Percentiles rank a stretch among this genome's conserved stretches.
These are phyloP conservation scores for Noctua comes DNA, from an alignment of 2,888 invertebrate genomes.

Conservation along the genomic window DNA sequence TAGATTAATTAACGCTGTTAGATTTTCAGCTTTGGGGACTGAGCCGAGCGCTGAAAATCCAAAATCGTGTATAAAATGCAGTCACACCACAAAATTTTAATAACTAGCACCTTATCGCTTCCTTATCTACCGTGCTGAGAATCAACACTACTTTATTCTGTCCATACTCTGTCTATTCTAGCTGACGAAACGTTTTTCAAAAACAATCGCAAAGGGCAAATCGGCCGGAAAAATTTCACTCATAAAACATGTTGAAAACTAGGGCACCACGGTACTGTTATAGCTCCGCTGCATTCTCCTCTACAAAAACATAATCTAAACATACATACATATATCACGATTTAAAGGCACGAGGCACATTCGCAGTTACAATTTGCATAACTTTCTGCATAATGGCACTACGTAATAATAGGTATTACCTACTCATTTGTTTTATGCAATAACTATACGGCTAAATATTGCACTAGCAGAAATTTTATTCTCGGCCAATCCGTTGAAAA, in stretches of 20 bases:
- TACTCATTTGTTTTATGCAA: conserved; percentile 1
- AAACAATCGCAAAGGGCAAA: background rate
- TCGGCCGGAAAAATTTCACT: conserved; percentile 3
- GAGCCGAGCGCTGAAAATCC: background rate
- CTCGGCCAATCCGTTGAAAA: background rate
- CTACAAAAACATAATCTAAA: conserved; percentile 12
- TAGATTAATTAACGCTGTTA: background rate
- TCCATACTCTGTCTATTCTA: background rate
- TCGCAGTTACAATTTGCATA: conserved; percentile 13
- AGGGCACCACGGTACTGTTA: conserved; percentile 9
- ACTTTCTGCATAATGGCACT: background rate
- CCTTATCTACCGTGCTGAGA: background rate
- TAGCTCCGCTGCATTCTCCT: background rate
- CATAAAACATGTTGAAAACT: conserved; percentile 5
- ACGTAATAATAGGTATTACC: background rate
- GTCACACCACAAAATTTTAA: background rate
- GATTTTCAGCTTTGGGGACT: background rate
- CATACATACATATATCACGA: background rate
- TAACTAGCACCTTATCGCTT: background rate
- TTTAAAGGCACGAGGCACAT: background rate
- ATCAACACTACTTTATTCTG: background rate
- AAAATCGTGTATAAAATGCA: background rate
- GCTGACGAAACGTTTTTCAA: conserved; percentile 5
- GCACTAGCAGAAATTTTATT: background rate
- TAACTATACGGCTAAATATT: background rate